A percentile compares a stretch with the other conserved stretches of the same genome.
Conservation (phyloP, 1,140 invertebrate genomes). For the Musca vetustissima region DNA sequence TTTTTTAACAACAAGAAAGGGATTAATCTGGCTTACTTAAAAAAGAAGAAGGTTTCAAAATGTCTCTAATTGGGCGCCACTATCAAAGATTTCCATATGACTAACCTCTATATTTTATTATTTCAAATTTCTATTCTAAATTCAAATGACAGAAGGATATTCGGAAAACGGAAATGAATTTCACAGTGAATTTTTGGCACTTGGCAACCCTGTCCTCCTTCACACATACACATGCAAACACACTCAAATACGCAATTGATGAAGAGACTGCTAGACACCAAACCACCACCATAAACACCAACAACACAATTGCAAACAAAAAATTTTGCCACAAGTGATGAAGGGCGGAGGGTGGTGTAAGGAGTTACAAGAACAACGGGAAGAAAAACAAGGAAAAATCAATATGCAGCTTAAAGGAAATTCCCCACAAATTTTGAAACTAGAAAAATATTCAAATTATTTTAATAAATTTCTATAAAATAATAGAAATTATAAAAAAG, state of each 20-base stretch:
- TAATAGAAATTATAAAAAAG: background rate
- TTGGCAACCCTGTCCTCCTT: too few relatives aligned
- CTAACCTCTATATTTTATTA: too few relatives aligned
- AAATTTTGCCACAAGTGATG: background rate
- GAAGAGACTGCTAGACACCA: constrained; percentile 1
- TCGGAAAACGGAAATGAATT: too few relatives aligned
- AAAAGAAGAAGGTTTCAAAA: too few relatives aligned
- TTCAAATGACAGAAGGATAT: too few relatives aligned
- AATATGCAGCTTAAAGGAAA: background rate
- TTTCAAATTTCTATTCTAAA: too few relatives aligned
- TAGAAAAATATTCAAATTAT: background rate
- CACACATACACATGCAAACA: background rate
- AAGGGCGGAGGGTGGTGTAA: background rate
- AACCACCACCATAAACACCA: background rate
- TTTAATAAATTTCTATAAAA: background rate
- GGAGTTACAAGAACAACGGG: background rate
- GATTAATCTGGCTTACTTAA: too few relatives aligned
- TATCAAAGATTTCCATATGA: too few relatives aligned
- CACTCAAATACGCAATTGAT: constrained; percentile 3
- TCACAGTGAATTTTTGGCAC: too few relatives aligned
- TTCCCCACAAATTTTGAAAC: background rate
- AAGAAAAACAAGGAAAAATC: constrained; percentile 17
- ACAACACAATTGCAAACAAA: background rate
- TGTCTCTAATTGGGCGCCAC: too few relatives aligned
- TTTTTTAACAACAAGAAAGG: too few relatives aligned